Conservation (phyloP, 2,888 invertebrate genomes). For the Crocallis elinguaria region DNA sequence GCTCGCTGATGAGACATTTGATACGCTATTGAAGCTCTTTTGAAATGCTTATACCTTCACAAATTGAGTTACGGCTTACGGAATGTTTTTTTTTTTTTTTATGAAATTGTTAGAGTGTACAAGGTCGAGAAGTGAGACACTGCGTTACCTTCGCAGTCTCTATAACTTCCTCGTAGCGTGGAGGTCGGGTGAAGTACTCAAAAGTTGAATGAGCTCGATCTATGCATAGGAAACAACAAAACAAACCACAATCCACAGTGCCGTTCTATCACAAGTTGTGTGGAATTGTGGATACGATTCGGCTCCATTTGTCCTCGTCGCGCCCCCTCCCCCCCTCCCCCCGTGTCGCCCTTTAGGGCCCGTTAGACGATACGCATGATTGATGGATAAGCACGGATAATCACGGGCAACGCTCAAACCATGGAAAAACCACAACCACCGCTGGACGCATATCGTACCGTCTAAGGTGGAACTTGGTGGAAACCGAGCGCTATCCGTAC, state of each 20-base stretch:
- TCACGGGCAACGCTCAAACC: too few relatives aligned
- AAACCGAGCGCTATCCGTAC: too few relatives aligned
- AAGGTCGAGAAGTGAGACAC: constrained; percentile 13
- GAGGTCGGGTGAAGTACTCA: constrained; percentile 20
- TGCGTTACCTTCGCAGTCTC: constrained; percentile 12
- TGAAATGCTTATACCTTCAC: constrained; percentile 11
- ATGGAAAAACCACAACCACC: too few relatives aligned
- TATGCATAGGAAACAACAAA: constrained; percentile 7
- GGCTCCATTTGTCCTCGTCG: not conserved
- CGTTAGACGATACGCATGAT: too few relatives aligned
- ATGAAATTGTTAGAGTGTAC: constrained; percentile 18
- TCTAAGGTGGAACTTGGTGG: too few relatives aligned
- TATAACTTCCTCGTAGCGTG: constrained; percentile 20
- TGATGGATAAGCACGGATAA: too few relatives aligned
- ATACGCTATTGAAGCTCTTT: constrained; percentile 12
- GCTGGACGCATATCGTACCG: too few relatives aligned
- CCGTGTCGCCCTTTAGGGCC: too few relatives aligned
- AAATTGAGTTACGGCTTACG: constrained; percentile 5
- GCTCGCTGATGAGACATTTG: constrained; percentile 10
- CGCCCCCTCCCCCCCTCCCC: too few relatives aligned
- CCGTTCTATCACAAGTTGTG: constrained; percentile 8
- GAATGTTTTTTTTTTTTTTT: not conserved
- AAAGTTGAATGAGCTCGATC: constrained; percentile 1
- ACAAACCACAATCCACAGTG: constrained; percentile 10
- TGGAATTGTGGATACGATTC: constrained; percentile 9